Evolutionary conservation across 2,113 vertebrate genomes (phyloP).

Genomic region (Petroica traversi): DNA sequence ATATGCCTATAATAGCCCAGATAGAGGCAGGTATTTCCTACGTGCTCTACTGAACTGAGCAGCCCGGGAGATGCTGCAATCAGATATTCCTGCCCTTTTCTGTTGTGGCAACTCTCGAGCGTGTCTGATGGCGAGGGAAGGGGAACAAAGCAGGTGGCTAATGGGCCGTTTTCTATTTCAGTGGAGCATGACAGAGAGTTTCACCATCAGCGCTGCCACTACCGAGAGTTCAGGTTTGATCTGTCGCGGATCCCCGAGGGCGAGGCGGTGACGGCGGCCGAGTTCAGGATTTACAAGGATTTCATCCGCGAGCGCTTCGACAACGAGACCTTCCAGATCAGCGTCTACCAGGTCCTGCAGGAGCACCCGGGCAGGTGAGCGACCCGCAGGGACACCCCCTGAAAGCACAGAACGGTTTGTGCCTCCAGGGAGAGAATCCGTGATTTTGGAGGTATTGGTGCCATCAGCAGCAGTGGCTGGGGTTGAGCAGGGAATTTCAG

Average conservation of each 20-base stretch:
- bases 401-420: background rate
- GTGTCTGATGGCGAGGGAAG: background rate
- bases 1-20: background rate
- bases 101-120: background rate
- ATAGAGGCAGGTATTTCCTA: background rate
- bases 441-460: fast-evolving
- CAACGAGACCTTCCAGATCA: constrained; percentile 90
- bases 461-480: background rate
- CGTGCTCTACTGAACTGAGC: background rate
- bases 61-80: background rate
- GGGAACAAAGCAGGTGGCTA: constrained; percentile 48
- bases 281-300: constrained; percentile 94
- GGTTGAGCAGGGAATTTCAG: no score
- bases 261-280: constrained; percentile 89
- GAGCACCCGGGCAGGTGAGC: constrained; percentile 83
- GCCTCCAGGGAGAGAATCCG: background rate
- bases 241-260: constrained; percentile 92
- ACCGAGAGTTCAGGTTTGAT: constrained; percentile 89
- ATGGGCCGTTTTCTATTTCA: constrained; percentile 66
- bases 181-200: constrained; percentile 86
- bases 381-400: background rate
- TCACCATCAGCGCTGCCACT: constrained; percentile 83
- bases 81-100: constrained; percentile 43
- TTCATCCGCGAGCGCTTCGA: constrained; percentile 82
- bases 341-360: constrained; percentile 90